phyloP scores from a whole-genome alignment of 2,888 invertebrate genomes.

The Conomelus anceps region DNA sequence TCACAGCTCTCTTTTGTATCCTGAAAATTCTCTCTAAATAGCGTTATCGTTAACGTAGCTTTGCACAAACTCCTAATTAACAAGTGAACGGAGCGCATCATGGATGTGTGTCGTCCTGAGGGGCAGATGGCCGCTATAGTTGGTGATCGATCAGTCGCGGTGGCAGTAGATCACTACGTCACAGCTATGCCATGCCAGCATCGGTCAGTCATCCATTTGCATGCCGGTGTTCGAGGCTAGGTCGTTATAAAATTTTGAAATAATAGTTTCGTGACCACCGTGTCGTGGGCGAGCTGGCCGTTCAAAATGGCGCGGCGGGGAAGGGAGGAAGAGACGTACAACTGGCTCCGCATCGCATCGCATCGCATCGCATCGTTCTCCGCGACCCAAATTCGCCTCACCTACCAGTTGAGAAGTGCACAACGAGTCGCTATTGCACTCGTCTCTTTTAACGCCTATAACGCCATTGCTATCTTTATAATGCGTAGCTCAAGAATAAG shows the following conservation, averaged over 20 bases:
- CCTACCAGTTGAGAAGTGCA: background rate
- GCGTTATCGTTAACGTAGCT: no score
- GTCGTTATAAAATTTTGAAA: background rate
- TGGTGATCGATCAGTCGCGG: background rate
- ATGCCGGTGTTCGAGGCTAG: background rate
- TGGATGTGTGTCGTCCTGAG: background rate
- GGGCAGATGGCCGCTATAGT: background rate
- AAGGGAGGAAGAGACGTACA: background rate
- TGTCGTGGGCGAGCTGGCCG: background rate
- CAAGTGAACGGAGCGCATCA: background rate
- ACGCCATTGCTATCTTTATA: background rate
- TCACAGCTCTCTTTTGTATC: no score
- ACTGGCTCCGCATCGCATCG: background rate
- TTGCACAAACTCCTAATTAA: no score
- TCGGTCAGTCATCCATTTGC: background rate
- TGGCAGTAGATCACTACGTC: background rate
- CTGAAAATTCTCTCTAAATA: no score
- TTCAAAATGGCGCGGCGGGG: background rate
- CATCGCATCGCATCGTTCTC: background rate
- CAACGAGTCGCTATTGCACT: background rate
- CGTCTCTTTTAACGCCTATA: background rate
- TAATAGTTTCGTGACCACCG: background rate
- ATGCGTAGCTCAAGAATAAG: background rate
- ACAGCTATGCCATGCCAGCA: background rate
- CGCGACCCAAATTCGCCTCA: background rate